Conservation (phyloP, 2,888 invertebrate genomes). For the Hoplodrina ambigua region DNA sequence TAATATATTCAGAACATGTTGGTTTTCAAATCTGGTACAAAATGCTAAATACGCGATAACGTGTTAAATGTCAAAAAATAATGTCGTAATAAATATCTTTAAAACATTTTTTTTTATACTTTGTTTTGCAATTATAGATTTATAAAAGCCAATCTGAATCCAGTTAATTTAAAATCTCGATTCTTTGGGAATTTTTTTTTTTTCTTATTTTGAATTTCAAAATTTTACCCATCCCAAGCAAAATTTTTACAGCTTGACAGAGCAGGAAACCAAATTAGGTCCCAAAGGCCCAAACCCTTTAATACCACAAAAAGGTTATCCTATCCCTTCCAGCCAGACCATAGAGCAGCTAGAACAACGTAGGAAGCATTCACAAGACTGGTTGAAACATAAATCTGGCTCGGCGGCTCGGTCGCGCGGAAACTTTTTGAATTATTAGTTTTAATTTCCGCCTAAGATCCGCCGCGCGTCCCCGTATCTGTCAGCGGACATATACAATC, state of each 20-base stretch:
- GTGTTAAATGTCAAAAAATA: not conserved
- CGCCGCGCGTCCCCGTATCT: conserved; percentile 87
- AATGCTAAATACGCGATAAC: not conserved
- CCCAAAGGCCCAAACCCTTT: conserved; percentile 3
- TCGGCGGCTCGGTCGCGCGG: conserved; percentile 88
- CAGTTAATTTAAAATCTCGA: no score
- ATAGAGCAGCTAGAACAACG: conserved; percentile 72
- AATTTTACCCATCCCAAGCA: no score
- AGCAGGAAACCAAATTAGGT: conserved; percentile 19
- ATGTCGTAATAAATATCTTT: not conserved
- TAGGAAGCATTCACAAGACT: conserved; percentile 87
- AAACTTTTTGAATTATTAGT: conserved; percentile 91
- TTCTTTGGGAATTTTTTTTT: no score
- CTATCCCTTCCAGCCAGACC: conserved; percentile 69
- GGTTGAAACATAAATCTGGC: conserved; percentile 87
- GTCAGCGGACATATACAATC: conserved; percentile 83
- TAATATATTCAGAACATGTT: not conserved
- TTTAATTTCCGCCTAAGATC: conserved; percentile 91
- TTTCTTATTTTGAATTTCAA: no score
- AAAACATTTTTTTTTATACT: not conserved
- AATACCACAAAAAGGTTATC: conserved; percentile 57
- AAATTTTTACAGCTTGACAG: not conserved
- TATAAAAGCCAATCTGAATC: no score
- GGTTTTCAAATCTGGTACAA: not conserved
- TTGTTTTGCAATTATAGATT: no score